Evolutionary conservation across 1,140 invertebrate genomes (phyloP), one percentile per base, ranked within the genome.

Genomic region (Glossosoma conforme): DNA sequence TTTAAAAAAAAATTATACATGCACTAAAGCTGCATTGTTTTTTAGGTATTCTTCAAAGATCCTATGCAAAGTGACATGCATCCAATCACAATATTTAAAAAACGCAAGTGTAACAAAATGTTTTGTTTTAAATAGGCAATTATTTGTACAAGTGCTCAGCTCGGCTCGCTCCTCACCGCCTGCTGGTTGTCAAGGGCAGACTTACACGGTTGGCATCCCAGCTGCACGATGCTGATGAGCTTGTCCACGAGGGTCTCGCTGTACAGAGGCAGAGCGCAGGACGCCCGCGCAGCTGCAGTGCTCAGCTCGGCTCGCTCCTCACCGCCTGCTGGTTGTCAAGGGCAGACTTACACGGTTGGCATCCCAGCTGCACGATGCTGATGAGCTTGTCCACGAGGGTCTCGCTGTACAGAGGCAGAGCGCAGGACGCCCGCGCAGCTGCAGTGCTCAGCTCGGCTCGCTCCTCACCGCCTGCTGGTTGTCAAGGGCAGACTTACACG

Each of bases 201-300:
- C 78, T 77, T 66, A 87, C 85, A 78, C 60, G 83, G 81, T 73
- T 93, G 91, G 68, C 89, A 93, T 56, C 87, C 87, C 15, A 85
- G 73, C 30, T 81, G 79, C 35, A 93, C 84, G 36, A 93, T 90
- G 35, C 83, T 76, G 44, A 93, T 80, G 19, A 93, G 70, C 67
- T 82, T 82, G 59, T 93, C 88, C 37, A 91, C 83, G 32, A 94
- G 67, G 19, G 78, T 75, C 22, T 82, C 78, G 65, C 89, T 91
- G 63, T 91, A 93, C 36, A 64, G 65, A 4, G 63, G 63, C 56
- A 48, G 25, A 17, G 15, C 61, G 55, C 18, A 43, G 15, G 40
- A 24, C 5, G 43, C 25, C 36, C 50, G 38, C 19, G 36, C 37
- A 5, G 48, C n/a, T 14, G 41, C 15, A 11, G 14, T 21, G 3